A percentile compares a stretch with the other conserved stretches of the same genome.
These are phyloP conservation scores for Xiphophorus birchmanni DNA, from an alignment of 2,797 vertebrate species.

Conservation along the genomic window DNA sequence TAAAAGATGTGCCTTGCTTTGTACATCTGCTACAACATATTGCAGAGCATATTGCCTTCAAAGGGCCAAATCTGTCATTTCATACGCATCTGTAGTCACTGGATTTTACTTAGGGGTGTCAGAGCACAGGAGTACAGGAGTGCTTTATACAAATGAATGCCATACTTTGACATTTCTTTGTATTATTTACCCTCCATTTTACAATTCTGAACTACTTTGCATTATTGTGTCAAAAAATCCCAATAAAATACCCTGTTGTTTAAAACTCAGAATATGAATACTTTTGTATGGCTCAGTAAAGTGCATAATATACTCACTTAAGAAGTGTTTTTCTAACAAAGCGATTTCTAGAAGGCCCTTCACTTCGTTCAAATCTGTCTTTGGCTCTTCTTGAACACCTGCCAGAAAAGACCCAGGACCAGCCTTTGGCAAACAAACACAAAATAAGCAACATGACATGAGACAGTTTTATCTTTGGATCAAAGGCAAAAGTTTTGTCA, in stretches of 20 bases:
- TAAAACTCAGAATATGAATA: neutral
- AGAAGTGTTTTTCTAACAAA: conserved; percentile 95
- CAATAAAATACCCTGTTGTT: neutral
- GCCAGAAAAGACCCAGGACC: conserved; percentile 83
- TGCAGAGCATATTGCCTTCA: too few relatives aligned
- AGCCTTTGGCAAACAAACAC: conserved; percentile 75
- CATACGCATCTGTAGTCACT: neutral
- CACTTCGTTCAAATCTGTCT: conserved; percentile 93
- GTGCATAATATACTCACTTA: conserved; percentile 86
- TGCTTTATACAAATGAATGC: neutral
- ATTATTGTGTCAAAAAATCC: neutral
- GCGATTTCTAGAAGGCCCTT: conserved; percentile 98
- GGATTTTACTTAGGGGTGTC: neutral
- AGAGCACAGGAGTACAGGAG: neutral
- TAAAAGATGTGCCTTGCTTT: neutral
- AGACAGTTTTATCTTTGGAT: neutral
- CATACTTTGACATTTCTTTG: neutral
- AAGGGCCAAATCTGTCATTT: too few relatives aligned
- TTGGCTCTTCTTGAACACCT: conserved; percentile 86
- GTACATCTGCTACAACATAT: too few relatives aligned
- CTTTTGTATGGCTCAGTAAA: neutral
- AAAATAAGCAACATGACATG: neutral
- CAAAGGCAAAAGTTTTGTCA: neutral
- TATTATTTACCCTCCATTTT: neutral
- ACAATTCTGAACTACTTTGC: neutral